phyloP scores from a whole-genome alignment of 30 jellyfish, hydroid and myxozoan species.

The Aurelia aurita region DNA sequence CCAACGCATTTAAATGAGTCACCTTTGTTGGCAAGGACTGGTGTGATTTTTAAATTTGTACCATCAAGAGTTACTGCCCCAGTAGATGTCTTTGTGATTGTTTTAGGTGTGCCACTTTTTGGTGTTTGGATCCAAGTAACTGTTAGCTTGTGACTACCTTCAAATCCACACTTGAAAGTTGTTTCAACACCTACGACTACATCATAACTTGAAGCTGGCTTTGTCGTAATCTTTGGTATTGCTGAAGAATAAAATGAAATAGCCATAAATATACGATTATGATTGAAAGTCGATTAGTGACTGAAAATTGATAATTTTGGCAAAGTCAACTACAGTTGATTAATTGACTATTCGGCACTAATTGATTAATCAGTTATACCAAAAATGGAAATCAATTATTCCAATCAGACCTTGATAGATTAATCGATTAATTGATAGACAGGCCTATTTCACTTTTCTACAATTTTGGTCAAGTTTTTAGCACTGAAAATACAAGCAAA shows the following conservation, averaged over 20 bases:
- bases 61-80: constrained; percentile 22
- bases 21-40: constrained; percentile 23
- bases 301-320: too few species aligned
- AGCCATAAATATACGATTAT: too few species aligned
- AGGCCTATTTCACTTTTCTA: too few species aligned
- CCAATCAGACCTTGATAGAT: too few species aligned
- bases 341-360: too few species aligned
- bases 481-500: too few species aligned
- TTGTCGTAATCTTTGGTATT: constrained; percentile 23
- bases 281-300: too few species aligned
- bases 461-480: too few species aligned
- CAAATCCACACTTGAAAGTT: constrained; percentile 42
- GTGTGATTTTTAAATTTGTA: constrained; percentile 32
- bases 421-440: too few species aligned
- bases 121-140: constrained; percentile 26
- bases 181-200: constrained; percentile 46
- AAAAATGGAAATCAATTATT: too few species aligned
- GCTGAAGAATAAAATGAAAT: not conserved
- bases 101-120: not conserved
- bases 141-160: not conserved
- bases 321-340: too few species aligned
- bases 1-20: constrained; percentile 34
- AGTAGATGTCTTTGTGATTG: constrained; percentile 6
- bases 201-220: constrained; percentile 38
- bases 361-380: too few species aligned